Base-by-base conservation (phyloP, 64 coral and sea anemone species). In the Acropora yongei region DNA sequence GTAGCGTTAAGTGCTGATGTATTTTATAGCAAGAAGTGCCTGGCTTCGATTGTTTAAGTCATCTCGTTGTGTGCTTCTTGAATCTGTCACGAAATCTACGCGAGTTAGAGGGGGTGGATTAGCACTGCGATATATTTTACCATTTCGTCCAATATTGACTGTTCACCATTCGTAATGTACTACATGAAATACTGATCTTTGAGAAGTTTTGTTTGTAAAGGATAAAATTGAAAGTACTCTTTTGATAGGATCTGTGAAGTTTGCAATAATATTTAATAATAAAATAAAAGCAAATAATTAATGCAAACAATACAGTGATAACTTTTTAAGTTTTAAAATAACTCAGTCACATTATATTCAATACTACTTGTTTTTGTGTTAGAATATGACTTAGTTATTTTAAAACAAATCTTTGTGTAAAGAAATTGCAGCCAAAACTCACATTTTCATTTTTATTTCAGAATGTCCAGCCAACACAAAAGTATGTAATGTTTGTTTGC, bases 401-500 rank as follows among this genome's bases (percentile, higher is more conserved):
- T 30, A 30, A 30, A 30, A 30, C 30, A 30, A 30, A 30, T 30
- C 30, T 30, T 30, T 30, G 30, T 30, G 30, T 55, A 55, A 5
- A 55, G 9, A 9, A 55, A 55, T 4, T 55, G 4, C 51, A 55
- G 51, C 51, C 4, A 55, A 63, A 13, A 48, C 5, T 47, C 5
- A 13, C 13, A 19, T 86, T 1, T 77, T 47, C 16, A 43, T 77
- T 48, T 58, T 66, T 49, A 9, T 87, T 92, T 87, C 90, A 92
- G 90, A 86, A 57, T 92, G 82, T 74, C 40, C 44, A 74, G 19
- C 73, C 83, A 47, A 60, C 90, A 43, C 82, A 68, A 71, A 92
- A 76, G 90, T 92, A 79, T 78, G 82, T 69, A 86, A 76, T 17
- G 1, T 6, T 49, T 71, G 8, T 90, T 0, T 60, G 41, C 41